Conservation (phyloP, 2,888 invertebrate species). For the Xanthia togata region DNA sequence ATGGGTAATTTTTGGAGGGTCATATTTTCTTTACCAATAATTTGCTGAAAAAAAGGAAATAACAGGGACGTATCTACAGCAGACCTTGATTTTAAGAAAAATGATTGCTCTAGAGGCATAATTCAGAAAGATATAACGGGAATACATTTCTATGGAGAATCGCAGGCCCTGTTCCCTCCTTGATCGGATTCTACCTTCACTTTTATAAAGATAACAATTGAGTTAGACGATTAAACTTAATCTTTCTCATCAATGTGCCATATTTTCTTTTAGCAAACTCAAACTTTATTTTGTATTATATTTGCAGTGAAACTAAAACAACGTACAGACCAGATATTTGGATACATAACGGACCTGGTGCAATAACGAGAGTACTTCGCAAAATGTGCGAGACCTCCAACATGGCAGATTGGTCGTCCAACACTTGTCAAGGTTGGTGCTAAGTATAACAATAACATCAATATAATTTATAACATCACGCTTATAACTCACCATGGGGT, state of each 20-base stretch:
- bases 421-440: conserved; percentile 51
- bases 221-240: not conserved
- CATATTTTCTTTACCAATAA: too few species aligned
- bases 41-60: too few species aligned
- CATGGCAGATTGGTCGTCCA: conserved; percentile 50
- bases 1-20: too few species aligned
- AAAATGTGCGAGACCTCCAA: conserved; percentile 84
- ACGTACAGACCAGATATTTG: conserved; percentile 90
- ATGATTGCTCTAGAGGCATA: too few species aligned
- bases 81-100: too few species aligned
- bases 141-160: too few species aligned
- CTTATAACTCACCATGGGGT: not conserved
- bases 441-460: not conserved
- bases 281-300: not conserved
- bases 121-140: too few species aligned
- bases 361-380: conserved; percentile 92
- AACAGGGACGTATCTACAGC: too few species aligned
- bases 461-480: not conserved
- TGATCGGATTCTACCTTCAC: not conserved
- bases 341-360: conserved; percentile 92
- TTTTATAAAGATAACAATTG: not conserved
- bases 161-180: too few species aligned
- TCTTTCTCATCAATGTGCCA: not conserved
- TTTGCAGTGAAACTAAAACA: conserved; percentile 59
- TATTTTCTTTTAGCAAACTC: not conserved